These are phyloP conservation scores for Cyprinodon tularosa DNA, from an alignment of 2,113 vertebrate genomes.

Conservation along the genomic window DNA sequence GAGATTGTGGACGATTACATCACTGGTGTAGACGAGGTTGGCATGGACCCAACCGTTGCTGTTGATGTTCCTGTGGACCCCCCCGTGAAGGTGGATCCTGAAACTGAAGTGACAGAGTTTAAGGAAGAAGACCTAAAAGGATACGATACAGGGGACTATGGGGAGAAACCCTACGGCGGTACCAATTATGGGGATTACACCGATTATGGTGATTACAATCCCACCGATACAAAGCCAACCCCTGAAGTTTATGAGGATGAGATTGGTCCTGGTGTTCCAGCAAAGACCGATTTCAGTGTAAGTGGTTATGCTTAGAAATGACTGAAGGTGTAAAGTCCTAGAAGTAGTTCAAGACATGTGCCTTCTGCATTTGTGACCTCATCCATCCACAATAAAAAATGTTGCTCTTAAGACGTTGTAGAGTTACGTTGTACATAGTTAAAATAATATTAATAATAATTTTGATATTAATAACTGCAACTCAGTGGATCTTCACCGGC, in stretches of 20 bases:
- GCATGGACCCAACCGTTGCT: conserved; percentile 81
- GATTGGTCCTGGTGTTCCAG: conserved; percentile 92
- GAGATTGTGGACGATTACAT: conserved; percentile 94
- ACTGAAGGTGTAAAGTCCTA: conserved; percentile 31
- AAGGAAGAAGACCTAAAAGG: conserved; percentile 84
- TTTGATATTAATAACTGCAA: no score
- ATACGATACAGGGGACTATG: conserved; percentile 79
- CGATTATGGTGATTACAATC: conserved; percentile 85
- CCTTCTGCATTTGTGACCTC: neutral
- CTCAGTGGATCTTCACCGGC: neutral
- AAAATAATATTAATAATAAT: no score
- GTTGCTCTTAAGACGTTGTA: neutral
- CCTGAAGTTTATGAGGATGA: conserved; percentile 82
- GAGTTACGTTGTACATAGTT: neutral
- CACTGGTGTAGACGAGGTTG: conserved; percentile 92
- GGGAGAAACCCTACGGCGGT: conserved; percentile 83
- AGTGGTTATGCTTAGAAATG: conserved; percentile 69
- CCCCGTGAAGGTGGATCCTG: conserved; percentile 67
- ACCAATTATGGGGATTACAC: conserved; percentile 85
- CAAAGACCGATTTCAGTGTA: conserved; percentile 92
- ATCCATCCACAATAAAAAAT: neutral
- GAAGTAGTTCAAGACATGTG: conserved; percentile 9
- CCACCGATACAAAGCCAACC: conserved; percentile 85
- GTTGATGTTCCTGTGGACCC: conserved; percentile 60
- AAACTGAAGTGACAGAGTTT: conserved; percentile 82